Base-by-base conservation (phyloP, 2,888 invertebrate genomes). In the Encarsia formosa region DNA sequence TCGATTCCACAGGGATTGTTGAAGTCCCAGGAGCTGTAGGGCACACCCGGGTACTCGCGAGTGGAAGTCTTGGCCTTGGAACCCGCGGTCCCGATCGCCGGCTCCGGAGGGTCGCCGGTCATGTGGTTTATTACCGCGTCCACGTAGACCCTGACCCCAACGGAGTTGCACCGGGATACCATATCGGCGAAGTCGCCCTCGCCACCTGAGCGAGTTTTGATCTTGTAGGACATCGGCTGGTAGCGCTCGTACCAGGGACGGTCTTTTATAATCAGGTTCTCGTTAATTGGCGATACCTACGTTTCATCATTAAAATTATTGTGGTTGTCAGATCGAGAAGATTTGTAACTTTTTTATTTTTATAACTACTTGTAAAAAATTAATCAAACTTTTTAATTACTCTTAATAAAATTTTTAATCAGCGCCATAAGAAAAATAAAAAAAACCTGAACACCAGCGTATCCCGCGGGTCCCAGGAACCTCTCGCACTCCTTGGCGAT, bases 91-190 rank as follows among this genome's bases (percentile, higher is more conserved):
- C 88, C 89, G 8, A 29, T 88, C 3, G 52, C n/a, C 1, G 59
- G 52, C 1, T 32, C 19, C 4, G 22, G 2, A 5, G 61, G 62
- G 50, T 66, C 47, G 5, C 63, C 82, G 0, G 87, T 82, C 93
- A 93, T 93, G 72, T 94, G 93, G 73, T 94, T 94, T 52, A 92
- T 78, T 13, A 94, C 81, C 0, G 84, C 81, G 66, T 94, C 93
- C 0, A 86, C 88, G 72, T 90, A 91, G 62, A 93, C 87, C 65
- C 91, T 79, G 26, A 93, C 86, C 23, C 91, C 91, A 45, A 77
- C 91, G 20, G 77, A 76, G 70, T 91, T 92, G 69, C 93, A 94
- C 44, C 89, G 77, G 20, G 77, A 75, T 1, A 87, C 83, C 93
- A 94, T 94, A 56, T 81, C 76, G 6, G 76, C 69, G 64, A 94